These are phyloP conservation scores for Meliscaeva auricollis DNA, from an alignment of 2,888 invertebrate species.

Conservation along the genomic window DNA sequence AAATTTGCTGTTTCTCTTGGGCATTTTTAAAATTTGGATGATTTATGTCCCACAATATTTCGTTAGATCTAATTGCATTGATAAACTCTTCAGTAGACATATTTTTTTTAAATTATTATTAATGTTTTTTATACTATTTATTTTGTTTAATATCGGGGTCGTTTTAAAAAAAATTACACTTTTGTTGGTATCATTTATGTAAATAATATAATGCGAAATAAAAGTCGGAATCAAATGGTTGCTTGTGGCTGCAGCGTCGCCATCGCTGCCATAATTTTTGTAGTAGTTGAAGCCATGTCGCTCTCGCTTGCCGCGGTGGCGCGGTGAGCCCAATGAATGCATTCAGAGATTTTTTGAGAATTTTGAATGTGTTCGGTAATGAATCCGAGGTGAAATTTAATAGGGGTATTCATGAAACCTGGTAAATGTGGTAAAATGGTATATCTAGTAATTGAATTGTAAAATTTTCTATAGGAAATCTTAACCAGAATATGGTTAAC, in stretches of 20 bases:
- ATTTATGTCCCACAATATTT: neutral
- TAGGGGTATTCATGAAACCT: too few relatives aligned
- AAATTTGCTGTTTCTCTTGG: neutral
- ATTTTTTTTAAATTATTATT: too few relatives aligned
- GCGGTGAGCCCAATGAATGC: neutral
- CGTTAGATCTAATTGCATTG: neutral
- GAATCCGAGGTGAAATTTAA: too few relatives aligned
- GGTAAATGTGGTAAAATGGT: too few relatives aligned
- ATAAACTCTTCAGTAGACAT: slow-evolving; percentile 4
- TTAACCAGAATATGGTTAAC: too few relatives aligned
- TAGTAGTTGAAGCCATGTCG: neutral
- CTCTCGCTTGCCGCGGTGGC: neutral
- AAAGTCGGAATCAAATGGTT: slow-evolving; percentile 11
- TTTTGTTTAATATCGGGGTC: neutral
- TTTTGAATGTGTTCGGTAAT: neutral
- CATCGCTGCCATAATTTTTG: slow-evolving; percentile 16
- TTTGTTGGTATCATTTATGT: slow-evolving; percentile 1
- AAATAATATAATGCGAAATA: neutral
- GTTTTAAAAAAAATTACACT: neutral
- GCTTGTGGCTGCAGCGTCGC: slow-evolving; percentile 5
- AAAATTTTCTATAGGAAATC: too few relatives aligned
- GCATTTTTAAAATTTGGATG: neutral
- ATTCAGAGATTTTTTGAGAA: neutral
- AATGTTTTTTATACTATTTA: neutral
- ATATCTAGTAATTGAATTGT: too few relatives aligned